Conservation (phyloP, 1,140 invertebrate genomes). For the Whitmania pigra region DNA sequence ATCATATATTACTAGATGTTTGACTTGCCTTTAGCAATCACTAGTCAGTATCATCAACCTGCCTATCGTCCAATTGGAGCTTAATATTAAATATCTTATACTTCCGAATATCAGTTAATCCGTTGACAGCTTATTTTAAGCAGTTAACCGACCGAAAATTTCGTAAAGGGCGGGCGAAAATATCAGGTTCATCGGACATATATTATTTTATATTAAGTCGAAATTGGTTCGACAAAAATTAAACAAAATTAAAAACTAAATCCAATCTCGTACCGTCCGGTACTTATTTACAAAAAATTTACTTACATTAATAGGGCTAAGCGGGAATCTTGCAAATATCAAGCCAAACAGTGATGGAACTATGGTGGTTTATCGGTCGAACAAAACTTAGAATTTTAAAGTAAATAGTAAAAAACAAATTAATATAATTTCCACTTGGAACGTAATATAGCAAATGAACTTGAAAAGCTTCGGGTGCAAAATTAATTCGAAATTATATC, state of each 20-base stretch:
- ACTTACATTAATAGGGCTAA: conserved; percentile 11
- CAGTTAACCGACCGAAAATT: neutral
- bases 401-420: neutral
- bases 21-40: too few species aligned
- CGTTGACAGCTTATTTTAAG: neutral
- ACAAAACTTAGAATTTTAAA: conserved; percentile 10
- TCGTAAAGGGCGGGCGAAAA: conserved; percentile 1
- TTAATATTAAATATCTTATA: too few species aligned
- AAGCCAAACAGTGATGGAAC: conserved; percentile 10
- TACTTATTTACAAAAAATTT: conserved; percentile 2
- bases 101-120: too few species aligned
- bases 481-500: conserved; percentile 1
- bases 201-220: neutral
- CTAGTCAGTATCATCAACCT: too few species aligned
- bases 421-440: neutral
- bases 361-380: neutral
- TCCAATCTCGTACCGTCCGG: neutral
- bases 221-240: conserved; percentile 1
- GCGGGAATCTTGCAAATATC: conserved; percentile 4
- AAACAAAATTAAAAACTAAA: conserved; percentile 10
- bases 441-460: neutral
- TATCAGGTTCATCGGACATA: too few species aligned
- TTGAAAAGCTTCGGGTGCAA: neutral
- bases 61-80: too few species aligned
- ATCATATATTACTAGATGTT: too few species aligned